Evolutionary conservation across 2,888 invertebrate species (phyloP).

Genomic region (Poecilus cupreus): DNA sequence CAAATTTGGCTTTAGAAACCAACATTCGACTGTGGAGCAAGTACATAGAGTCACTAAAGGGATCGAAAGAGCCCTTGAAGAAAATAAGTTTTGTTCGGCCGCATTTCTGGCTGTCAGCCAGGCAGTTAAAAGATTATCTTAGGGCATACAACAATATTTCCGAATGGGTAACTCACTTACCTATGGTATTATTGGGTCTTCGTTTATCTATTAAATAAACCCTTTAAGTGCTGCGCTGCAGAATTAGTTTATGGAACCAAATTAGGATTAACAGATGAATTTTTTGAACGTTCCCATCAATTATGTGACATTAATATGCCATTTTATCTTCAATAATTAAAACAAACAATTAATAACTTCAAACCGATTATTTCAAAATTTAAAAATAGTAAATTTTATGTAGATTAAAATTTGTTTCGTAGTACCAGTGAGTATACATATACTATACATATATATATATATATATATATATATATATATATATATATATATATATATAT

Average conservation of each 20-base stretch:
- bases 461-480: too few species aligned
- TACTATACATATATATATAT: too few species aligned
- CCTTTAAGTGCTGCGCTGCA: background rate
- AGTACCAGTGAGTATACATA: too few species aligned
- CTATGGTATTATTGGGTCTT: background rate
- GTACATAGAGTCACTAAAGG: too few species aligned
- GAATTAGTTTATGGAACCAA: background rate
- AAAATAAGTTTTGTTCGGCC: too few species aligned
- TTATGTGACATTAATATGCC: background rate
- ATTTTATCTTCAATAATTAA: background rate
- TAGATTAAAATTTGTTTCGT: background rate
- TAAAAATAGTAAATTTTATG: background rate
- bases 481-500: too few species aligned
- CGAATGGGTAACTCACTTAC: background rate
- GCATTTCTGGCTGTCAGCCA: too few species aligned
- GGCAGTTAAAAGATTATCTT: too few species aligned
- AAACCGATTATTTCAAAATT: background rate
- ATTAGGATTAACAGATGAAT: background rate
- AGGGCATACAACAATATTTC: background rate
- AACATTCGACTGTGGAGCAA: too few species aligned
- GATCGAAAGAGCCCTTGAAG: too few species aligned
- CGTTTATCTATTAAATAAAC: background rate
- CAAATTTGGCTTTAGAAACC: too few species aligned
- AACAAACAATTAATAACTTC: background rate
- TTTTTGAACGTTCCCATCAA: background rate